Evolutionary conservation across 2,888 invertebrate species (phyloP).

Genomic region (Elegia similella): DNA sequence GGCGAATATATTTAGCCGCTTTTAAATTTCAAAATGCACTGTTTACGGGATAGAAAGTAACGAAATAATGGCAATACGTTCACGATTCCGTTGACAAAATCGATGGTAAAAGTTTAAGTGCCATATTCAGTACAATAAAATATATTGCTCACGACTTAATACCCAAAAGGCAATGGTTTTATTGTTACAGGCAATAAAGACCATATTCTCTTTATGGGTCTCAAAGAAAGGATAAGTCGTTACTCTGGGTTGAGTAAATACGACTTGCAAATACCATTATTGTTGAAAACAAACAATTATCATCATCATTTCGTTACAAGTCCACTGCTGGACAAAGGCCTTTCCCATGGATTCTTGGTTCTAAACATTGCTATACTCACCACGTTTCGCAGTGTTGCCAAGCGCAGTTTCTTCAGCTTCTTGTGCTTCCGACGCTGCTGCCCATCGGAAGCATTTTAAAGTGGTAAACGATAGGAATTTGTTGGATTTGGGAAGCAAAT

Average conservation of each 20-base stretch:
- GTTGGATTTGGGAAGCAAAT: too few relatives aligned
- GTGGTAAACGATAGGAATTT: too few relatives aligned
- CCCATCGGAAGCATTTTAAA: too few relatives aligned
- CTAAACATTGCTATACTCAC: too few relatives aligned
- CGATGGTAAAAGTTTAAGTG: conserved; percentile 18
- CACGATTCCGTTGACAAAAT: conserved; percentile 16
- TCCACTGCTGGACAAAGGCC: too few relatives aligned
- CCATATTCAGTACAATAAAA: conserved; percentile 15
- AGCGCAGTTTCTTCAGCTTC: too few relatives aligned
- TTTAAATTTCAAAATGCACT: conserved; percentile 15
- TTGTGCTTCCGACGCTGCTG: too few relatives aligned
- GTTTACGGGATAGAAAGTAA: conserved; percentile 15
- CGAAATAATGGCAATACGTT: conserved; percentile 13
- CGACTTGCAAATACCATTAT: background rate
- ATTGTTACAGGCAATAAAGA: conserved; percentile 9
- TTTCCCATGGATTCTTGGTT: too few relatives aligned
- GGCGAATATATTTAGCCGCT: conserved; percentile 19
- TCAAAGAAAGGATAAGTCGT: conserved; percentile 7
- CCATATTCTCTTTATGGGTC: conserved; percentile 4
- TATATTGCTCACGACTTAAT: conserved; percentile 16
- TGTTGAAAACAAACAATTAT: background rate
- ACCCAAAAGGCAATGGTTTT: conserved; percentile 13
- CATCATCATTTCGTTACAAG: too few relatives aligned
- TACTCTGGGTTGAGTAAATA: background rate
- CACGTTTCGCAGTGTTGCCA: too few relatives aligned